A percentile compares a stretch with the other conserved stretches of the same genome.
Evolutionary conservation across 2,888 invertebrate genomes (phyloP).

Genomic region (Cosmopolites sordidus): DNA sequence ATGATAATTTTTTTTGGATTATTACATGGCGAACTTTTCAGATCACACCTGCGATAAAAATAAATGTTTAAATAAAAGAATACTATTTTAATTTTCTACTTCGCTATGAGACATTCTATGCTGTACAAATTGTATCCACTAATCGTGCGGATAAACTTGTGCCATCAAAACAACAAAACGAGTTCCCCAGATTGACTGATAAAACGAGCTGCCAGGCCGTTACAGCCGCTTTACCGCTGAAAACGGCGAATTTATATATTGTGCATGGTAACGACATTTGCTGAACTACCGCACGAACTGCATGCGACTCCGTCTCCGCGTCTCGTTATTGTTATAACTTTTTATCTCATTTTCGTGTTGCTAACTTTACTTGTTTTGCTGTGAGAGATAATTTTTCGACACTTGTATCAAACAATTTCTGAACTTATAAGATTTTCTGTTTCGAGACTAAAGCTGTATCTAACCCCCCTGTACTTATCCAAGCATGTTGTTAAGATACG

Average conservation of each 20-base stretch:
- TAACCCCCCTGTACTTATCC: conserved; percentile 45
- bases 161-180: background rate
- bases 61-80: too few species aligned
- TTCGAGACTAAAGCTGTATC: background rate
- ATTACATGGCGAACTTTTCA: too few species aligned
- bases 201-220: background rate
- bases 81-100: too few species aligned
- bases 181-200: background rate
- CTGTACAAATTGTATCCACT: background rate
- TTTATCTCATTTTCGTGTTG: background rate
- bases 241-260: background rate
- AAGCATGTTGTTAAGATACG: conserved; percentile 40
- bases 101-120: background rate
- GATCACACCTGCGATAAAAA: too few species aligned
- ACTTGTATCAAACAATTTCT: too few species aligned
- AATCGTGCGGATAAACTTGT: background rate
- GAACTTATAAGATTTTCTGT: too few species aligned
- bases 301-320: background rate
- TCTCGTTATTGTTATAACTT: background rate
- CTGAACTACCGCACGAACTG: background rate
- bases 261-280: background rate
- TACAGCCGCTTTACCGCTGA: too few species aligned
- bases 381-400: too few species aligned
- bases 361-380: too few species aligned
- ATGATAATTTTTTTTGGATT: too few species aligned